Percentiles rank a stretch among this genome's conserved stretches.
These are phyloP conservation scores for Actinostola sp. DNA, from an alignment of 92 coral and sea anemone genomes.

Conservation along the genomic window DNA sequence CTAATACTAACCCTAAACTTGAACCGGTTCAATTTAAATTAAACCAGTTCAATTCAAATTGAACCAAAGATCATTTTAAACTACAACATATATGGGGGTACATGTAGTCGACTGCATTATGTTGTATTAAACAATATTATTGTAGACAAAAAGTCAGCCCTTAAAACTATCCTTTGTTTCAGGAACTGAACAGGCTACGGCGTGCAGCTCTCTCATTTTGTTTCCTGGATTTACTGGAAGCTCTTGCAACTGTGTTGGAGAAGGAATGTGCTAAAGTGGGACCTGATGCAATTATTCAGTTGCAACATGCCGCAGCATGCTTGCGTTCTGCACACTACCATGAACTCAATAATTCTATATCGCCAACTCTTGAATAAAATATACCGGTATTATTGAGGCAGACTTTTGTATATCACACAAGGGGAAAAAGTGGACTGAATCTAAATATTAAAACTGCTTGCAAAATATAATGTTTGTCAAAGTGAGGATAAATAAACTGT, in stretches of 20 bases:
- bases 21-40: no score
- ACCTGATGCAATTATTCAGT: constrained; percentile 79
- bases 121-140: not conserved
- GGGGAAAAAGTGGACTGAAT: no score
- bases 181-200: constrained; percentile 96
- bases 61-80: no score
- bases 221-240: constrained; percentile 86
- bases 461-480: no score
- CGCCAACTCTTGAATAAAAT: constrained; percentile 67
- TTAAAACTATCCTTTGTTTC: constrained; percentile 1
- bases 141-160: not conserved
- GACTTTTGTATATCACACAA: no score
- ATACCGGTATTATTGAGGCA: not conserved
- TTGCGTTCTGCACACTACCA: constrained; percentile 84
- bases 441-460: not conserved
- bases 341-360: constrained; percentile 88
- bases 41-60: no score
- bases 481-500: no score
- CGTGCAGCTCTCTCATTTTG: constrained; percentile 97
- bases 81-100: not conserved
- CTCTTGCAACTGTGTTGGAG: constrained; percentile 85
- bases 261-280: constrained; percentile 83
- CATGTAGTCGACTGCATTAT: no score
- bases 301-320: constrained; percentile 89
- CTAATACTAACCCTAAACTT: no score